These are phyloP conservation scores for Coturnix japonica DNA, from an alignment of 2,113 vertebrate species.

Conservation along the genomic window DNA sequence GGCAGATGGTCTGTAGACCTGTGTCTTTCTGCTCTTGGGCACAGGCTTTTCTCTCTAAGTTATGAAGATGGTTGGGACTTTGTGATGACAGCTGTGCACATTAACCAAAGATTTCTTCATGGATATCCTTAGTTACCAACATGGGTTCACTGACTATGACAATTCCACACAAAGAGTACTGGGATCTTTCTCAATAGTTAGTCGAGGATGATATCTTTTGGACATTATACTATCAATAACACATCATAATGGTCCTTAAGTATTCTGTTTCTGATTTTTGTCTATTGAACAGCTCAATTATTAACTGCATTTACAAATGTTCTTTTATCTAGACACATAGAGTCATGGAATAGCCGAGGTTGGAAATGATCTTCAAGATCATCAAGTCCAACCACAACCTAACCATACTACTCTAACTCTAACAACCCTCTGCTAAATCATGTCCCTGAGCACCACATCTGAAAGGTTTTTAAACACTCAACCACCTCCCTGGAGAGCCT, in stretches of 20 bases:
- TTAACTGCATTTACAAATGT: background rate
- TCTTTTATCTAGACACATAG: background rate
- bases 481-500: no score
- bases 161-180: background rate
- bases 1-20: no score
- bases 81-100: background rate
- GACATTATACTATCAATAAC: background rate
- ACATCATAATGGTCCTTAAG: background rate
- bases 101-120: background rate
- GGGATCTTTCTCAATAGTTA: background rate
- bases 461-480: no score
- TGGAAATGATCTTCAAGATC: no score
- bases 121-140: background rate
- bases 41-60: no score
- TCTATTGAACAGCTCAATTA: background rate
- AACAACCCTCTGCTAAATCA: no score
- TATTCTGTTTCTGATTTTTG: background rate
- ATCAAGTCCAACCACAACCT: no score
- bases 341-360: no score
- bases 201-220: background rate
- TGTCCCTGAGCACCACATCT: no score
- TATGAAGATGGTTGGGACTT: background rate
- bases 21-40: no score
- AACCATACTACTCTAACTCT: no score
- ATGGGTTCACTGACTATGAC: accelerated